A percentile compares a stretch with the other conserved stretches of the same genome.
These are phyloP conservation scores for Plodia interpunctella DNA, from an alignment of 1,140 invertebrate genomes.

Conservation along the genomic window DNA sequence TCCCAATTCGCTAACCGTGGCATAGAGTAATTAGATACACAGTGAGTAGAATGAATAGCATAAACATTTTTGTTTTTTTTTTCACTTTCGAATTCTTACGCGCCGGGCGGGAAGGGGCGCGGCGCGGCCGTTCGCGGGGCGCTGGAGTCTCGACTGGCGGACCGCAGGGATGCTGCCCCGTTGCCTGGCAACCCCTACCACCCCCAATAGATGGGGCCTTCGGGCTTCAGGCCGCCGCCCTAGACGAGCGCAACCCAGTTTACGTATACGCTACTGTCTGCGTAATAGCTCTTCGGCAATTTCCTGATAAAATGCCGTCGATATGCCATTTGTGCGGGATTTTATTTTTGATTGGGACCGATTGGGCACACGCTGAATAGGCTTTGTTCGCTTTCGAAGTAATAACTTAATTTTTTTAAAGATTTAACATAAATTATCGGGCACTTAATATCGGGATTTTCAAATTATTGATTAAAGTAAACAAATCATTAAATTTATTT, in stretches of 20 bases:
- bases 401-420: not conserved
- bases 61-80: conserved; percentile 50
- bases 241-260: conserved; percentile 70
- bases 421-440: too few species aligned
- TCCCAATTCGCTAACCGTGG: conserved; percentile 47
- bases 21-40: conserved; percentile 67
- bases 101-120: conserved; percentile 12
- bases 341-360: conserved; percentile 5
- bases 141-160: conserved; percentile 50
- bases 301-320: conserved; percentile 53
- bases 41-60: conserved; percentile 62
- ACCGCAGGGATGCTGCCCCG: conserved; percentile 65
- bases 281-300: conserved; percentile 62
- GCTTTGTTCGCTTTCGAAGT: not conserved
- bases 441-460: too few species aligned
- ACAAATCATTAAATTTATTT: too few species aligned
- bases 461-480: too few species aligned
- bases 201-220: conserved; percentile 45
- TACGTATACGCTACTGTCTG: conserved; percentile 56
- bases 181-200: conserved; percentile 69
- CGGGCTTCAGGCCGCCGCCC: conserved; percentile 51
- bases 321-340: conserved; percentile 24
- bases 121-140: conserved; percentile 38
- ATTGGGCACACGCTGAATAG: conserved; percentile 3
- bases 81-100: conserved; percentile 27